Evolutionary conservation across 2,797 vertebrate genomes (phyloP), one percentile per base, ranked within the genome.

Genomic region (Sebastes paucispinis): DNA sequence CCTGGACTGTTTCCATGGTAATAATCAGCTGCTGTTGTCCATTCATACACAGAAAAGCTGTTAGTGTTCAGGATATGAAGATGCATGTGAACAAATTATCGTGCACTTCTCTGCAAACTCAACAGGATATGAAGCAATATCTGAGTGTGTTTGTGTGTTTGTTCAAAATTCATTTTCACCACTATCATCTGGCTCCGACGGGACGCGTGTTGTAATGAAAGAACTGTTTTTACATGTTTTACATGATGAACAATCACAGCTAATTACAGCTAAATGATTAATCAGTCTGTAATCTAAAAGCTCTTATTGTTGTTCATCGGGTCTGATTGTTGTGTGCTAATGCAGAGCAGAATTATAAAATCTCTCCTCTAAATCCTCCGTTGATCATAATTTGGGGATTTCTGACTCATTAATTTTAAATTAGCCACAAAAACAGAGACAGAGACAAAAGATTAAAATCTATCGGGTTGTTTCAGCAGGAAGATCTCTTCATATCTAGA

Each of bases 1-100:
- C 66, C 75, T 69, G 36, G 64, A 54, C 79, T 70, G 86, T 91
- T 90, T 79, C 89, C 87, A 91, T 87, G 88, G 88, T 36, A 52
- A 91, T 63, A 36, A 43, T 79, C 27, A 8, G 29, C 69, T 34
- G 52, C 69, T 63, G 78, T 81, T 74, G 66, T 89, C 43, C 54
- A 73, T 54, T 75, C 24, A 78, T 24, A 81, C 68, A 81, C 58
- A 73, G 75, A 69, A 75, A 87, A 62, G 20, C 63, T 31, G 69
- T 87, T 69, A 69, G 73, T 50, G 32, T 43, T 67, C 32, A 78
- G 76, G 69, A 87, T 83, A 72, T 82, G 70, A 80, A 59, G 75
- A 73, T 65, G 14, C 39, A 69, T 58, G 64, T 68, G 79, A 83
- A 87, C 86, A 86, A 82, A 88, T 62, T 36, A 82, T 60, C 60